A percentile compares a stretch with the other conserved stretches of the same genome.
Conservation (phyloP, 2,113 vertebrate genomes). For the Casuarius casuarius region DNA sequence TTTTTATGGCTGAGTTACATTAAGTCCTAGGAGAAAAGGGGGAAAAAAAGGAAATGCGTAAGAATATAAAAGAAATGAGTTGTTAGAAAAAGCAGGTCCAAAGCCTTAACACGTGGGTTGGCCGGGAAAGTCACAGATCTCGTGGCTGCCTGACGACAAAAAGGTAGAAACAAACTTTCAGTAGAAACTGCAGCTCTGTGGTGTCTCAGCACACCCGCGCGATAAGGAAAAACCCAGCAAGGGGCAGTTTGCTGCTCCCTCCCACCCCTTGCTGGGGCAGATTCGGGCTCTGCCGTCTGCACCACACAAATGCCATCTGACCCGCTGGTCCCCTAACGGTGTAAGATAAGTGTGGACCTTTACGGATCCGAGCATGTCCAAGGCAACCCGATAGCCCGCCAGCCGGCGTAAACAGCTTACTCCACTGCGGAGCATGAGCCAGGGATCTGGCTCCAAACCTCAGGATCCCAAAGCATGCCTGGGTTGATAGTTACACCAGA, state of each 20-base stretch:
- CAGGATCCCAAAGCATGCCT: background rate
- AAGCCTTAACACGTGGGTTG: background rate
- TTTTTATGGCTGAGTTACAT: slow-evolving; percentile 40
- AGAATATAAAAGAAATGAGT: background rate
- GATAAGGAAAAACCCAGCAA: background rate
- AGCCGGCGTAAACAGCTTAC: rapidly evolving
- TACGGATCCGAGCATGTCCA: rapidly evolving
- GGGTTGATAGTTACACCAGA: background rate
- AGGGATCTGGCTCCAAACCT: background rate
- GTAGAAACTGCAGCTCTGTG: background rate
- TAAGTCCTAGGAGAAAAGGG: background rate
- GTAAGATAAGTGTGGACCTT: rapidly evolving
- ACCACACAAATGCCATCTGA: background rate
- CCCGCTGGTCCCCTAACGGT: rapidly evolving
- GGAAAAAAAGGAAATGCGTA: background rate
- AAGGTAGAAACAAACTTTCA: background rate
- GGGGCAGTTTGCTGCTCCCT: background rate
- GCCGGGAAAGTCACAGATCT: rapidly evolving
- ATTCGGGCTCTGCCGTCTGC: background rate
- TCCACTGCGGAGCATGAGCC: rapidly evolving
- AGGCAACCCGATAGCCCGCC: background rate
- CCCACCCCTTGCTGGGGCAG: background rate
- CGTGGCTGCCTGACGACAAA: rapidly evolving
- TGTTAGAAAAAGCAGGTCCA: background rate
- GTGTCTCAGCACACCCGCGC: background rate